These are phyloP conservation scores for Tapera naevia DNA, from an alignment of 2,797 vertebrate genomes.

Conservation along the genomic window DNA sequence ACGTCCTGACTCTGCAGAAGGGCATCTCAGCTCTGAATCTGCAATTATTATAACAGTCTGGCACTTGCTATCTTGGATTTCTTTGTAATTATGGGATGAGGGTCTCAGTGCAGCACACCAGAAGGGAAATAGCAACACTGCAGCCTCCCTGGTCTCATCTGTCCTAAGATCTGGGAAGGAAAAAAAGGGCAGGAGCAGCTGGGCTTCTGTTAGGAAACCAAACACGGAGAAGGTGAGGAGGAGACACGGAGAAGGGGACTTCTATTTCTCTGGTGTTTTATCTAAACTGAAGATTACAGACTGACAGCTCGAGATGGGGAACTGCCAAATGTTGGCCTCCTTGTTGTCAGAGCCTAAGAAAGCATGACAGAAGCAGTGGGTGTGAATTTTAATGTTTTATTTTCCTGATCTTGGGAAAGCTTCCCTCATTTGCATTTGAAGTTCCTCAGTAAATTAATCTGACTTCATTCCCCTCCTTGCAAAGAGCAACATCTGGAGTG, in stretches of 20 bases:
- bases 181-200: neutral
- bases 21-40: neutral
- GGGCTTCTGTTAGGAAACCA: neutral
- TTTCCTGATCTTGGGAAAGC: neutral
- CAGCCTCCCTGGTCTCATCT: neutral
- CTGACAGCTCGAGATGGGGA: constrained; percentile 5
- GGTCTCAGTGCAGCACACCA: neutral
- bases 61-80: accelerated
- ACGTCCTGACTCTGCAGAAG: accelerated
- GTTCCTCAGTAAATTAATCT: neutral
- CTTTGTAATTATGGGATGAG: neutral
- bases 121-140: neutral
- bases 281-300: neutral
- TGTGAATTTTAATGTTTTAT: constrained; percentile 7
- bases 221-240: neutral
- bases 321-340: neutral
- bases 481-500: neutral
- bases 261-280: neutral
- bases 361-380: neutral
- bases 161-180: neutral
- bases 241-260: neutral
- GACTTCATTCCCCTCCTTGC: neutral
- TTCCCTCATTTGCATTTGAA: neutral
- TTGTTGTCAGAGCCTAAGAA: neutral
- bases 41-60: neutral